Conservation (phyloP, 1,140 invertebrate genomes). For the Drosophila paulistorum region DNA sequence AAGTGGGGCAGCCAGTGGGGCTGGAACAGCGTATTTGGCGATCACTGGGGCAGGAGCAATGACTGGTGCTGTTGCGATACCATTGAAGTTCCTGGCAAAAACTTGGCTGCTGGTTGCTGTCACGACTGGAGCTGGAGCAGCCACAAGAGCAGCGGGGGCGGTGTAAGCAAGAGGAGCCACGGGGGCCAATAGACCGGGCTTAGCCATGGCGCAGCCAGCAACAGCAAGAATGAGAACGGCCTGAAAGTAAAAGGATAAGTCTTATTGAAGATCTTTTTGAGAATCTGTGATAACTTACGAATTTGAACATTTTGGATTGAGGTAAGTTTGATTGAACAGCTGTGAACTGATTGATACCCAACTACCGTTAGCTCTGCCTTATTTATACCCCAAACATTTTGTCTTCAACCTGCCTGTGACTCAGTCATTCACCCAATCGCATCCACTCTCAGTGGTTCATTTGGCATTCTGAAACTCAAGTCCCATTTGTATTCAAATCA, state of each 20-base stretch:
- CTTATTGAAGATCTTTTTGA: not conserved
- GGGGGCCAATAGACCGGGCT: conserved; percentile 59
- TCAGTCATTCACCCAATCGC: conserved; percentile 17
- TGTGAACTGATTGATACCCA: conserved; percentile 39
- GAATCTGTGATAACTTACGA: conserved; percentile 40
- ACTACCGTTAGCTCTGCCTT: conserved; percentile 7
- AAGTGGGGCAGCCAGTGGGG: conserved; percentile 44
- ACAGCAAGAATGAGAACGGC: conserved; percentile 76
- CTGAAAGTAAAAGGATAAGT: conserved; percentile 17
- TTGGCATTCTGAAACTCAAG: not conserved
- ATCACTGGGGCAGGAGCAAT: conserved; percentile 52
- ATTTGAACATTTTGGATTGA: conserved; percentile 66
- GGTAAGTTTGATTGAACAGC: conserved; percentile 28
- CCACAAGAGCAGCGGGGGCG: conserved; percentile 59
- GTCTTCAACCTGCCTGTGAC: conserved; percentile 29
- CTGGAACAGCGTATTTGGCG: not conserved
- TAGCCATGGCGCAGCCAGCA: conserved; percentile 69
- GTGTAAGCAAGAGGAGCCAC: conserved; percentile 41
- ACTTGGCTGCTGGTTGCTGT: conserved; percentile 83
- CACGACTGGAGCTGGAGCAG: conserved; percentile 71
- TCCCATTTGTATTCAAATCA: conserved; percentile 4
- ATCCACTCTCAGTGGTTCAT: conserved; percentile 5
- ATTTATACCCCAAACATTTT: conserved; percentile 25
- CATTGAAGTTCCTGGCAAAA: conserved; percentile 83
- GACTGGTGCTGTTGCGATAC: conserved; percentile 64